phyloP scores from a whole-genome alignment of 1,140 invertebrate species.

The Platyura marginata region DNA sequence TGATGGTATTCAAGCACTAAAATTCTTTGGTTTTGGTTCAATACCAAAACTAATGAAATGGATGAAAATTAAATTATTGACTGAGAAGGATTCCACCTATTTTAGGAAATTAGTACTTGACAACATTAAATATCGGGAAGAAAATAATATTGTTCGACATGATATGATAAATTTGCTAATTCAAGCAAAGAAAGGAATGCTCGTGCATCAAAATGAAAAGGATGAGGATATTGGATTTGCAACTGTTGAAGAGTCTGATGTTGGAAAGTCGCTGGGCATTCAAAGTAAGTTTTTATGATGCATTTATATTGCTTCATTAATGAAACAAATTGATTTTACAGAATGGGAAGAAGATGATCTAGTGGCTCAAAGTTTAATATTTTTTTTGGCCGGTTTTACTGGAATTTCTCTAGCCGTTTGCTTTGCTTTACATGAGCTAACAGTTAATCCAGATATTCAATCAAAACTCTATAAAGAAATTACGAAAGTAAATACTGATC shows the following conservation, averaged over 20 bases:
- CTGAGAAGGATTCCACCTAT: neutral
- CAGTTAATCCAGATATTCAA: conserved; percentile 30
- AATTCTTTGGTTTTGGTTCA: neutral
- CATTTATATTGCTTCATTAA: too few species aligned
- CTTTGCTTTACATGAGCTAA: conserved; percentile 25
- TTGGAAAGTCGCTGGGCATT: neutral
- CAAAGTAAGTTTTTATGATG: too few species aligned
- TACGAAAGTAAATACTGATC: too few species aligned
- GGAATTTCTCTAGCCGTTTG: conserved; percentile 14
- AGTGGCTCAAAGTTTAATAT: neutral
- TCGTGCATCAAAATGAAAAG: conserved; percentile 4
- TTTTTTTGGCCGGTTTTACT: conserved; percentile 15
- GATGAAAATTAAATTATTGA: neutral
- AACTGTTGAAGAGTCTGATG: conserved; percentile 1
- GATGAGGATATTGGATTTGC: conserved; percentile 1
- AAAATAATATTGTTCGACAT: conserved; percentile 18
- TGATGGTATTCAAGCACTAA: neutral
- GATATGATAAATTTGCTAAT: conserved; percentile 28
- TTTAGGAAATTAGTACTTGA: neutral
- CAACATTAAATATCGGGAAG: conserved; percentile 17
- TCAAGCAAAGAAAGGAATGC: too few species aligned
- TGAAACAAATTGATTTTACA: too few species aligned
- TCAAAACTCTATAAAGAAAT: conserved; percentile 19
- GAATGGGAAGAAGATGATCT: conserved; percentile 1
- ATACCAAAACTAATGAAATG: neutral